A percentile compares a stretch with the other conserved stretches of the same genome.
Evolutionary conservation across 2,888 invertebrate genomes (phyloP).

Genomic region (Willowsia nigromaculata): DNA sequence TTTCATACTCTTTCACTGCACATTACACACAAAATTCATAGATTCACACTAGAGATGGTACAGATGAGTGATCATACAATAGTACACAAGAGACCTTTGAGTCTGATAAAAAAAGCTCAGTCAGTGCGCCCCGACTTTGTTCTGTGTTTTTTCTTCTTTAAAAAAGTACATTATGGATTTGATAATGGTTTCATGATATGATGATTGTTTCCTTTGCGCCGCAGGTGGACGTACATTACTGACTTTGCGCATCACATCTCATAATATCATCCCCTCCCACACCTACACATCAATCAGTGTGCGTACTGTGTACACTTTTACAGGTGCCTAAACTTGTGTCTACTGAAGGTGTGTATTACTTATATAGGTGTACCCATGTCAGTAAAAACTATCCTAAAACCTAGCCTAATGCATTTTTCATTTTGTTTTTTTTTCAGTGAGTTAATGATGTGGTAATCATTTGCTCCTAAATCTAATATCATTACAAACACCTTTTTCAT

Average conservation of each 20-base stretch:
- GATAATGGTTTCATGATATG: conserved; percentile 11
- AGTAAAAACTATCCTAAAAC: background rate
- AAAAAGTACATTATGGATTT: background rate
- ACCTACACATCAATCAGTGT: conserved; percentile 4
- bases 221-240: conserved; percentile 47
- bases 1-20: background rate
- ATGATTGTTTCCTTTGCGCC: conserved; percentile 20
- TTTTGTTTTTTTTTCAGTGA: background rate
- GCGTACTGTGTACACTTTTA: background rate
- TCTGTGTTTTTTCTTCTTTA: background rate
- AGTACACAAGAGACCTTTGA: background rate
- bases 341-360: background rate
- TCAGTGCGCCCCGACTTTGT: too few relatives aligned
- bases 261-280: background rate
- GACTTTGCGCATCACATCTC: conserved; percentile 13
- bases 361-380: background rate
- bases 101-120: background rate
- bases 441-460: conserved; percentile 33
- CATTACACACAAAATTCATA: background rate
- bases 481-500: background rate
- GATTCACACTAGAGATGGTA: conserved; percentile 31
- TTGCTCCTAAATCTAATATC: background rate
- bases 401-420: background rate
- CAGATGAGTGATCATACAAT: conserved; percentile 16
- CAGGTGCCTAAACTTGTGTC: too few relatives aligned